Evolutionary conservation across 2,113 vertebrate genomes (phyloP).

Genomic region (Donacobius atricapilla): DNA sequence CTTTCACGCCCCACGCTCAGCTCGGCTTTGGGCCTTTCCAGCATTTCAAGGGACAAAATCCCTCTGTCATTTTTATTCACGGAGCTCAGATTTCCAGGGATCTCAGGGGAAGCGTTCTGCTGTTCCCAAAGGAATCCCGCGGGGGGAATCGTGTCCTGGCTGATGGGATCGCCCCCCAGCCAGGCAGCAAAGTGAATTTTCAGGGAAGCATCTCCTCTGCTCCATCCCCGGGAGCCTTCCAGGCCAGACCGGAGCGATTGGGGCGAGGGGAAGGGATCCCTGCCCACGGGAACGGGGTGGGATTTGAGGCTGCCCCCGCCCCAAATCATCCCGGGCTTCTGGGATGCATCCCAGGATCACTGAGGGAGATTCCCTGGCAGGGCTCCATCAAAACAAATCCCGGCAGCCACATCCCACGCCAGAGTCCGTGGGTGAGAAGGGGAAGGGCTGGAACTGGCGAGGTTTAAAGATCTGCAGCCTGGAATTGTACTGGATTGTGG

Average conservation of each 20-base stretch:
- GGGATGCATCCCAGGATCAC: neutral
- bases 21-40: neutral
- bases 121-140: neutral
- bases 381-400: neutral
- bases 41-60: neutral
- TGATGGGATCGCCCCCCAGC: neutral
- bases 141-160: neutral
- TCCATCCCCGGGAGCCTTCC: neutral
- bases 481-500: rapidly evolving
- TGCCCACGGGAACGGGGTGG: neutral
- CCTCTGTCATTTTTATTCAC: neutral
- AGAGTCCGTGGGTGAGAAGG: rapidly evolving
- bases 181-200: neutral
- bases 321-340: neutral
- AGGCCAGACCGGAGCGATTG: neutral
- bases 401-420: neutral
- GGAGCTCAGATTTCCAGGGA: neutral
- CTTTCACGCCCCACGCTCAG: neutral
- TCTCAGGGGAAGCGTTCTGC: neutral
- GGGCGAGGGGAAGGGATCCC: neutral
- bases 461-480: neutral
- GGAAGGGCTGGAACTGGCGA: neutral
- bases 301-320: neutral
- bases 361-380: neutral
- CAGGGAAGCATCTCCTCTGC: neutral